Percentiles rank a stretch among this genome's conserved stretches.
Conservation (phyloP, 2,113 vertebrate genomes). For the Cervus canadensis region DNA sequence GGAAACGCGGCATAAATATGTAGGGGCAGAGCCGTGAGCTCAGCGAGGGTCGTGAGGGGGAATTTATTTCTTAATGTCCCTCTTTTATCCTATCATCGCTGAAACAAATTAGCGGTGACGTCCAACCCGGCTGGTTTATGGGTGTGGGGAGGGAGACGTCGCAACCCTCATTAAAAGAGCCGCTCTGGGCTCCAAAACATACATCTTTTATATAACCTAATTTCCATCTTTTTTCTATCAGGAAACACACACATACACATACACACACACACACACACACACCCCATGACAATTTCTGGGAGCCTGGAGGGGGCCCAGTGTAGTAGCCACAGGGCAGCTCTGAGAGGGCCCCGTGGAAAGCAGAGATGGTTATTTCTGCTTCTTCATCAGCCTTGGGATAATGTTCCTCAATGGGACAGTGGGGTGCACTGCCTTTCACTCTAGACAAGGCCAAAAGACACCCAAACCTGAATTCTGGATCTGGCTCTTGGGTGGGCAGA, state of each 20-base stretch:
- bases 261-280: not conserved
- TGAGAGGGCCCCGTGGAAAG: not conserved
- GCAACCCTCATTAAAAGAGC: constrained; percentile 82
- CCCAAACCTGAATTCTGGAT: not conserved
- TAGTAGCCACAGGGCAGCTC: not conserved
- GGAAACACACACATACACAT: constrained; percentile 37
- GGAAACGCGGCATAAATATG: constrained; percentile 81
- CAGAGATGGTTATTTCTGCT: not conserved
- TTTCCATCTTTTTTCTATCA: constrained; percentile 64
- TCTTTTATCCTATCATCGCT: constrained; percentile 82
- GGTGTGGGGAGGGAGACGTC: constrained; percentile 81
- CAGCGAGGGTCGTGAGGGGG: constrained; percentile 79
- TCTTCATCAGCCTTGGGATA: not conserved
- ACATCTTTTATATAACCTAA: constrained; percentile 84
- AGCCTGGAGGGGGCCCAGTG: not conserved
- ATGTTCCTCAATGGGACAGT: not conserved
- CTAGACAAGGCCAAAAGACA: not conserved
- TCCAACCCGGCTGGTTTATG: constrained; percentile 82
- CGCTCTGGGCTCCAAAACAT: constrained; percentile 75
- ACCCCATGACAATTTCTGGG: constrained; percentile 45
- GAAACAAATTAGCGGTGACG: constrained; percentile 82
- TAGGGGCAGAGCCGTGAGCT: constrained; percentile 78
- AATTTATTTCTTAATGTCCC: constrained; percentile 85
- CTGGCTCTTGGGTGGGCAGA: not conserved
- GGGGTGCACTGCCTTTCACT: rapidly evolving